phyloP scores from a whole-genome alignment of 1,140 invertebrate genomes.

The Polypedilum vanderplanki region DNA sequence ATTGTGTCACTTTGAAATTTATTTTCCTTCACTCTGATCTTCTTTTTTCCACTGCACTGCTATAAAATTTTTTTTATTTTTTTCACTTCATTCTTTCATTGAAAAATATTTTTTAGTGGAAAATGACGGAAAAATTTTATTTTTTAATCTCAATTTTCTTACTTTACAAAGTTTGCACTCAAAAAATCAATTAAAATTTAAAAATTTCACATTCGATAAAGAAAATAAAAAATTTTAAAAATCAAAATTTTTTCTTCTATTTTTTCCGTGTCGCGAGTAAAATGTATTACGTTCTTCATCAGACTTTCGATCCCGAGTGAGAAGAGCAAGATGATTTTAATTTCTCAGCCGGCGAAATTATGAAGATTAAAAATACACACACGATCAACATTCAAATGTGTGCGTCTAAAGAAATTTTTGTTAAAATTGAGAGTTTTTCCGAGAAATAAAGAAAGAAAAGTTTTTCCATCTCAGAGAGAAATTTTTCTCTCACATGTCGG shows the following conservation, averaged over 20 bases:
- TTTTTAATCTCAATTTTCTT: no score
- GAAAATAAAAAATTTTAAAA: background rate
- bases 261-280: conserved; percentile 22
- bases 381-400: background rate
- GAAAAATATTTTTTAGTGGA: no score
- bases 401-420: background rate
- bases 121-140: no score
- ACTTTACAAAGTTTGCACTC: no score
- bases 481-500: background rate
- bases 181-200: no score
- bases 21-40: no score
- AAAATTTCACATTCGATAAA: background rate
- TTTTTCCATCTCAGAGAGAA: no score
- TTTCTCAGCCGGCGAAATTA: conserved; percentile 27
- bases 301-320: conserved; percentile 27
- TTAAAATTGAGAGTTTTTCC: background rate
- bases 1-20: no score
- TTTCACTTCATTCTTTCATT: no score
- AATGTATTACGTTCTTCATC: conserved; percentile 18
- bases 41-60: no score
- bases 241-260: background rate
- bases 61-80: no score
- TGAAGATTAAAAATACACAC: background rate
- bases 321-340: background rate
- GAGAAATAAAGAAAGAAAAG: background rate